A percentile compares a stretch with the other conserved stretches of the same genome.
Evolutionary conservation across 2,797 vertebrate species (phyloP).

Genomic region (Chiloscyllium punctatum): DNA sequence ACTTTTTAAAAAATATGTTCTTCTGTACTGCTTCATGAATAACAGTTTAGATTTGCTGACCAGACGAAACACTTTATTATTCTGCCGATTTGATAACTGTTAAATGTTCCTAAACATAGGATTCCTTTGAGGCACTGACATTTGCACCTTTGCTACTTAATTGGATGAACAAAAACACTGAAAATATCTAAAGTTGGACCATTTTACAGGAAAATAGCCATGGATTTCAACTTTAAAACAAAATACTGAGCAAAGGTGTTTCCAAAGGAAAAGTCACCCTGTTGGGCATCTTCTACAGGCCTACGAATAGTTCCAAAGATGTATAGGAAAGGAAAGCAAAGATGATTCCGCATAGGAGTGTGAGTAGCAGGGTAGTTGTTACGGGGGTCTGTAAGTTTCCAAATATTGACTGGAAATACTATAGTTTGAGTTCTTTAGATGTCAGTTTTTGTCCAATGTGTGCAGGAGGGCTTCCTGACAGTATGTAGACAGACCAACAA

Average conservation of each 20-base stretch:
- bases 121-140: neutral
- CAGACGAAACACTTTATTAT: neutral
- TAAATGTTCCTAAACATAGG: neutral
- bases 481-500: no score
- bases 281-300: no score
- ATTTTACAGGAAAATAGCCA: neutral
- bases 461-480: no score
- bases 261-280: no score
- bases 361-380: no score
- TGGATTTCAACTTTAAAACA: neutral
- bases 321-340: no score
- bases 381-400: no score
- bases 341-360: no score
- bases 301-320: no score
- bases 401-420: no score
- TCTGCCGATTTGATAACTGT: neutral
- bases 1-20: neutral
- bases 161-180: neutral
- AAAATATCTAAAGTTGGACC: neutral
- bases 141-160: neutral
- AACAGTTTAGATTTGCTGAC: neutral
- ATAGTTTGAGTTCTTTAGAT: no score
- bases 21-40: neutral
- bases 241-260: neutral
- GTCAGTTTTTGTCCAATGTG: no score